Evolutionary conservation across 2,797 vertebrate species (phyloP).

Genomic region (Salmo trutta): DNA sequence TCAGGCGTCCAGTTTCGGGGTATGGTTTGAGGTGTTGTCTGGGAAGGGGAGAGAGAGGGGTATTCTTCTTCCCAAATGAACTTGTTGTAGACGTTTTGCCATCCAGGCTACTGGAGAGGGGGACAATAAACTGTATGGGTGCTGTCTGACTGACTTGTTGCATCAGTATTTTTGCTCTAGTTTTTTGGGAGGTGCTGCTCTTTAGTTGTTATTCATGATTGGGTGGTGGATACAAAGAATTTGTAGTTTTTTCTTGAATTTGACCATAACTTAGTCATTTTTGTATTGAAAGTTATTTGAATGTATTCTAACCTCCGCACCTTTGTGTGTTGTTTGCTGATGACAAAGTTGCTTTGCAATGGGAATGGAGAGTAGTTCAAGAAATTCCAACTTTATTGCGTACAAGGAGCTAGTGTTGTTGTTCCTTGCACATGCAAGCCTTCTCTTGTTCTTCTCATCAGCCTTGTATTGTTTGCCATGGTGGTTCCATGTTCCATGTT

Average conservation of each 20-base stretch:
- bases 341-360: neutral
- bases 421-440: neutral
- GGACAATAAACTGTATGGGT: neutral
- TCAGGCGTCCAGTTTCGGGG: constrained; percentile 19
- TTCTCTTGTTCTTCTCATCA: neutral
- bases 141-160: neutral
- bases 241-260: neutral
- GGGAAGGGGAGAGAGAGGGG: neutral
- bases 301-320: neutral
- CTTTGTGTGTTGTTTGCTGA: neutral
- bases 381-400: neutral
- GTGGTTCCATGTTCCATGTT: neutral
- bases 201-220: neutral
- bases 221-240: neutral
- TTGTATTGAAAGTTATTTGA: neutral
- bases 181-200: neutral
- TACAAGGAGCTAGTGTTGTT: neutral
- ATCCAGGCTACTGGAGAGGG: constrained; percentile 11
- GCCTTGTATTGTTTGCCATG: constrained; percentile 15
- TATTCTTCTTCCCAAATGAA: constrained; percentile 1
- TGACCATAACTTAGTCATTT: neutral
- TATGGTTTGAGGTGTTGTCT: neutral
- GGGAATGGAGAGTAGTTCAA: neutral
- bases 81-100: constrained; percentile 24
- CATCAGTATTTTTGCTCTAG: constrained; percentile 17